Evolutionary conservation across 2,113 vertebrate species (phyloP), one percentile per base, ranked within the genome.

Genomic region (Rattus norvegicus): DNA sequence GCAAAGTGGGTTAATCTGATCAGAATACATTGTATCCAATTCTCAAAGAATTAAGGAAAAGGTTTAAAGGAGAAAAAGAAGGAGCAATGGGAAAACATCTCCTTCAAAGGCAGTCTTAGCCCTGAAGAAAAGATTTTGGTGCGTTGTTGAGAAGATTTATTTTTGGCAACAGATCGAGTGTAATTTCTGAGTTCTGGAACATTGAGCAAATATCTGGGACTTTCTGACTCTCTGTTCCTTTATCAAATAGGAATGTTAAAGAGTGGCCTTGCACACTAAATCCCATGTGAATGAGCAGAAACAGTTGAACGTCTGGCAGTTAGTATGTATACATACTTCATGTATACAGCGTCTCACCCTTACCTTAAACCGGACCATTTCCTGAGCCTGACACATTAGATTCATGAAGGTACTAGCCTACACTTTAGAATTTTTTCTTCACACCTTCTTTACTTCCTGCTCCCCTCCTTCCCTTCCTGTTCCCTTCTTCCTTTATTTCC

Each of bases 121-220:
- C 28, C 70, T 89, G 12, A 75, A 80, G 43, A 43, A 10, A 89
- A 54, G 36, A 92, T 80, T 80, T 92, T 75, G 28, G 16, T 85
- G 69, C 65, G 65, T 69, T 19, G 28, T 26, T n/a, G 54, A 59
- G n/a, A 13, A 88, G 4, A 61, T 80, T 85, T 88, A 79, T 79
- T 91, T 89, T 91, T 93, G 54, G 83, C 72, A 83, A 88, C 24
- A 59, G 65, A 73, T 72, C 52, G 14, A 14, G 13, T 92, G 56
- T 83, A 49, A 72, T 95, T 88, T 47, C 36, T 72, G 80, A 91
- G 61, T 79, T 91, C n/a, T 88, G 69, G 70, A 90, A 79, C 33
- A 79, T 39, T 67, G 65, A 39, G 16, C 16, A 88, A 73, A 67
- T 81, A 49, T 65, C 33, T 76, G 65, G 61, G 49, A 56, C 43